Evolutionary conservation across 2,797 vertebrate species (phyloP).

Genomic region (Crocidura indochinensis): DNA sequence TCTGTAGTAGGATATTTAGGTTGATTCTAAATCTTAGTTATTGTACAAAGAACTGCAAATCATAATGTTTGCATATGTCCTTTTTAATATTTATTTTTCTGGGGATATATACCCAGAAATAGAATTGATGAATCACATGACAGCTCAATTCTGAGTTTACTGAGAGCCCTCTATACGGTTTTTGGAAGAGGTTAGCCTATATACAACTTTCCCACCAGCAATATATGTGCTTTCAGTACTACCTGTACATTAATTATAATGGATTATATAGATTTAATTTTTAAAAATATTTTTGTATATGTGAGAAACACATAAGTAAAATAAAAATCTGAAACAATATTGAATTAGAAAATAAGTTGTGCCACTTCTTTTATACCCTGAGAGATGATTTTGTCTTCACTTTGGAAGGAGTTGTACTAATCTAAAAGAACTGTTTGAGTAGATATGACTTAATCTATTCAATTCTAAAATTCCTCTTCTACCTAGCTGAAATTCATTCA

Average conservation of each 20-base stretch:
- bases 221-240: neutral
- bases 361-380: neutral
- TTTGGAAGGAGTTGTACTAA: neutral
- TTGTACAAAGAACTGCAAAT: too few relatives aligned
- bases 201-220: too few relatives aligned
- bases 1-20: too few relatives aligned
- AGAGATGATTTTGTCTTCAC: neutral
- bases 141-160: too few relatives aligned
- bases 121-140: too few relatives aligned
- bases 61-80: too few relatives aligned
- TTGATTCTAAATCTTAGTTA: too few relatives aligned
- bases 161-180: too few relatives aligned
- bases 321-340: neutral
- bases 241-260: neutral
- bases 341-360: neutral
- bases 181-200: too few relatives aligned
- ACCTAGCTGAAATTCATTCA: neutral
- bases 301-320: neutral
- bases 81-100: too few relatives aligned
- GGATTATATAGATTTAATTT: neutral
- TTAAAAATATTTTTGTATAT: neutral
- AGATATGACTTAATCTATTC: neutral
- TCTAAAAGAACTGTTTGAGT: neutral
- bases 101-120: too few relatives aligned
- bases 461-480: conserved; percentile 25